These are phyloP conservation scores for Pipistrellus nathusii DNA, from an alignment of 2,797 vertebrate genomes.

Conservation along the genomic window DNA sequence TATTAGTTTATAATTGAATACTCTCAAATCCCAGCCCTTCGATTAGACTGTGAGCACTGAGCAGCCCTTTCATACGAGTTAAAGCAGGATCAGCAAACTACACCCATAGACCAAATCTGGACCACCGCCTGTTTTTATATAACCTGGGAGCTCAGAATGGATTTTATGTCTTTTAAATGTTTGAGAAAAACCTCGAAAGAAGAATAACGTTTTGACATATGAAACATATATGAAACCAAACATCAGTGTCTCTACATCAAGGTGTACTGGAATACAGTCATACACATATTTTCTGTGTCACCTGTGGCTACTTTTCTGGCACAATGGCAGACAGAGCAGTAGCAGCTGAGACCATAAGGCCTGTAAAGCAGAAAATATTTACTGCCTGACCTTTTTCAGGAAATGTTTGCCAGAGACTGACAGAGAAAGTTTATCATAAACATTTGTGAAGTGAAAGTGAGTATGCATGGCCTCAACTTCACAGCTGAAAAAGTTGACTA, in stretches of 20 bases:
- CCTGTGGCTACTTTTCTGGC: background rate
- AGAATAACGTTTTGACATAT: background rate
- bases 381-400: background rate
- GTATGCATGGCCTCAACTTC: background rate
- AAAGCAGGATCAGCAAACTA: background rate
- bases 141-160: background rate
- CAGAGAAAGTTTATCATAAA: background rate
- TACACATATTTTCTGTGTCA: background rate
- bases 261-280: background rate
- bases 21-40: background rate
- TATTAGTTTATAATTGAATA: background rate
- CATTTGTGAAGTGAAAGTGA: background rate
- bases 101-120: background rate
- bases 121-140: background rate
- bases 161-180: background rate
- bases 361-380: background rate
- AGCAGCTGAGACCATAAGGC: background rate
- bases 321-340: background rate
- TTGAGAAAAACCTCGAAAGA: background rate
- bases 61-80: background rate
- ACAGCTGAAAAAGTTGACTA: background rate
- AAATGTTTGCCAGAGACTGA: background rate
- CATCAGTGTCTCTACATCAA: background rate
- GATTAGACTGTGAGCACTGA: background rate
- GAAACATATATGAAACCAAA: conserved; percentile 4